Base-by-base conservation (phyloP, 53 echinoderm and acorn worm genomes). In the Paracentrotus lividus region DNA sequence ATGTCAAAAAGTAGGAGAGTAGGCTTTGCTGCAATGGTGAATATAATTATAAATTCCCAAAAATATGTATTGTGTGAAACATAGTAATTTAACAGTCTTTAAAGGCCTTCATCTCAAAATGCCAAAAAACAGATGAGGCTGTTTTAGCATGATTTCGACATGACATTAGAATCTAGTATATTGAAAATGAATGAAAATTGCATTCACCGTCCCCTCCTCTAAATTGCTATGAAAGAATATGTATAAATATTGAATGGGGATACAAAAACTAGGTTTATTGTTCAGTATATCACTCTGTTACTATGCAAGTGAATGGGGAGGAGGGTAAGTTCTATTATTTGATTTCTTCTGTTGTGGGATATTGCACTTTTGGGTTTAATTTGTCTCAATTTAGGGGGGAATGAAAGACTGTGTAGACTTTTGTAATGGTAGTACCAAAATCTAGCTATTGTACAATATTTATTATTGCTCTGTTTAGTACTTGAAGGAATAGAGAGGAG, bases 291-390 rank as follows among this genome's bases (percentile, higher is more conserved):
- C 15, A 40, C 16, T 38, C 18, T 5, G 3, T 72, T 72, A 16
- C 40, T 18, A 72, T 72, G 40, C 7, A 20, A 72, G 18, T 72
- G 72, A 40, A 72, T 72, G 72, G 72, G 36, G 40, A 5, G 40
- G 16, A 72, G 72, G 18, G 72, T 72, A n/a, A n/a, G n/a, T n/a
- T 38, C 40, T 36, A 20, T 18, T 72, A 72, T 72, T n/a, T 72
- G 40, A 6, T 21, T 5, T 72, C 72, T 72, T 40, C 21, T 40
- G 18, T 72, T 40, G 72, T 20, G 38, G 6, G 72, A 72, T 20
- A 72, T 72, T 72, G 72, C 72, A 72, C 72, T 72, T 72, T 72
- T 72, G 16, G 20, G 72, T 72, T 72, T 72, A 72, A 72, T n/a
- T 24, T 24, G 5, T 5, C 20, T 24, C 59, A 4, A 8, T 26